Evolutionary conservation across 2,113 vertebrate species (phyloP), one percentile per base, ranked within the genome.

Genomic region (Cebus imitator): DNA sequence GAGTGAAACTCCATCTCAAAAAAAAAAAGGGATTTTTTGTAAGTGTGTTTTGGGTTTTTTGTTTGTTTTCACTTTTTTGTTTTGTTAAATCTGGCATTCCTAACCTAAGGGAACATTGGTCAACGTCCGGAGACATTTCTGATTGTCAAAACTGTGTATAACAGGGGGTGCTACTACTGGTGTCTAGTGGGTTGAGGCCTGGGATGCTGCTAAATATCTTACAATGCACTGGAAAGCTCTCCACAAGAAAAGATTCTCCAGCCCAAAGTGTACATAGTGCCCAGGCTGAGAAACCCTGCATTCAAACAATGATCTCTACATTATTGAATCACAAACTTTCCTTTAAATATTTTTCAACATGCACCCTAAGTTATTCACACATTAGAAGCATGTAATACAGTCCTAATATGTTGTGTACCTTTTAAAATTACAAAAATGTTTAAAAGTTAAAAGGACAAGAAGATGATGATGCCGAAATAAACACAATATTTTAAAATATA

Each of bases 401-500:
- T 45, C 57, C 50, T 73, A 72, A 75, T 82, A 45, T 64, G 12
- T 64, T 48, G 13, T n/a, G 12, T 40, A 50, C 40, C 52, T 85
- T 96, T 64, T 32, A 78, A 96, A 96, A 58, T 83, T 14, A 68
- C 68, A 91, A 61, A 95, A 78, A 87, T 81, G 50, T 87, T 87
- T 68, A 76, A 57, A 83, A 90, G 70, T 40, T 58, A 81, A 91
- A 91, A 96, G 66, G 37, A 81, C 75, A 57, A 94, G 12, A 85
- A 90, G 21, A 30, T 64, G 5, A 6, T 64, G 27, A 86, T 80
- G 32, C 25, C 66, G 21, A 94, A 73, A 86, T 43, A 85, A 93
- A 85, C 4, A 50, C 37, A 79, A 1, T 48, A 35, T 87, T 75
- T 82, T 76, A 87, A 87, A 91, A 75, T 82, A 32, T 23, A 50